Evolutionary conservation across 2,888 invertebrate species (phyloP), one percentile per base, ranked within the genome.

Genomic region (Serripes groenlandicus): DNA sequence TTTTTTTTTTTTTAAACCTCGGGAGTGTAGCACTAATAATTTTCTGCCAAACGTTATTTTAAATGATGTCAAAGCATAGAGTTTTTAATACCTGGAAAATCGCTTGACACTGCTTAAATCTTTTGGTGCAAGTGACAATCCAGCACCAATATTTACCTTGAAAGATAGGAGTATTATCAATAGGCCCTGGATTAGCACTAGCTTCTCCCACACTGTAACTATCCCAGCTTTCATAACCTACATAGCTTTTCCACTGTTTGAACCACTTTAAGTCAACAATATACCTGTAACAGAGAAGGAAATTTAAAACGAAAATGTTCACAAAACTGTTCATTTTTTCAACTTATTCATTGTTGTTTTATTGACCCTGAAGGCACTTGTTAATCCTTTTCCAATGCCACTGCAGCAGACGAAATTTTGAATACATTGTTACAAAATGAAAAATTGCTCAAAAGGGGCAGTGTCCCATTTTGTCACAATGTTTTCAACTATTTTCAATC

Each of bases 201-300:
- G 92, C 89, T 35, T 94, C 93, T 37, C 93, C 93, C 26, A 90
- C 91, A 82, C 84, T 90, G 56, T 90, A 85, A 0, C 91, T 88
- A 75, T 95, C 95, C 94, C 94, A 94, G 35, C 85, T 91, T 75
- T 95, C 95, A 83, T 88, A 93, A 2, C 95, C 94, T 32, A 95
- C 94, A 93, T 94, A 95, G 69, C 94, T 94, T 85, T 95, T 95
- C 95, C 95, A 95, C 80, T 94, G 94, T 79, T 95, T 95, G 83
- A 94, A 94, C 95, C 95, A 95, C 80, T 94, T 94, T 11, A 93
- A 89, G 85, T 95, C 95, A 34, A 95, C 75, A 52, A 95, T 89
- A 91, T 94, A 95, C 95, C 95, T 95, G n/a, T n/a, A n/a, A n/a
- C n/a, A n/a, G n/a, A n/a, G n/a, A n/a, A n/a, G n/a, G n/a, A n/a